A percentile compares a stretch with the other conserved stretches of the same genome.
Evolutionary conservation across 2,888 invertebrate genomes (phyloP).

Genomic region (Nemotelus nigrinus): DNA sequence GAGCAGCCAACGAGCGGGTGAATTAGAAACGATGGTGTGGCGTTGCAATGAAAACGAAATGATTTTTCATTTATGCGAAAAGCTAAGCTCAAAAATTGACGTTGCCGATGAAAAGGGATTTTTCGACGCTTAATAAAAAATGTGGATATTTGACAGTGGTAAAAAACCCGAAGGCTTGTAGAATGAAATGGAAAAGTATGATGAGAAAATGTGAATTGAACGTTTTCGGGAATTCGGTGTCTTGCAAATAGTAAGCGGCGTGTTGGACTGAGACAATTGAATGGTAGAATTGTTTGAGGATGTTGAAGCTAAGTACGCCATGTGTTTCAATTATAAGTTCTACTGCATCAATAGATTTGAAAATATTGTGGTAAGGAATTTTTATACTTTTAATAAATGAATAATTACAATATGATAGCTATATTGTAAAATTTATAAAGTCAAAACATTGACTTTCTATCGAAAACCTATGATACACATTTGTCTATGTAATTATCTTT

Average conservation of each 20-base stretch:
- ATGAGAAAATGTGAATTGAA: constrained; percentile 5
- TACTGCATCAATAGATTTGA: no score
- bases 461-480: no score
- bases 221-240: not conserved
- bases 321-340: no score
- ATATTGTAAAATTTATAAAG: no score
- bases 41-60: constrained; percentile 32
- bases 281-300: no score
- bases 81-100: constrained; percentile 39
- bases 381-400: no score
- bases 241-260: not conserved
- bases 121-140: constrained; percentile 7
- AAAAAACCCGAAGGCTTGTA: not conserved
- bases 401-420: no score
- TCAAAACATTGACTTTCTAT: no score
- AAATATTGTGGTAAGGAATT: no score
- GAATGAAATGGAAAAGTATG: not conserved
- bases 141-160: constrained; percentile 40
- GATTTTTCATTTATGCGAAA: constrained; percentile 43
- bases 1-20: not conserved
- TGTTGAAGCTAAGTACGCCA: no score
- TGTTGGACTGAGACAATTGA: no score
- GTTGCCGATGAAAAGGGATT: constrained; percentile 27
- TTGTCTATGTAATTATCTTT: no score
- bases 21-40: not conserved